Base-by-base conservation (phyloP, 2,888 invertebrate species). In the Ganaspis brasiliensis region DNA sequence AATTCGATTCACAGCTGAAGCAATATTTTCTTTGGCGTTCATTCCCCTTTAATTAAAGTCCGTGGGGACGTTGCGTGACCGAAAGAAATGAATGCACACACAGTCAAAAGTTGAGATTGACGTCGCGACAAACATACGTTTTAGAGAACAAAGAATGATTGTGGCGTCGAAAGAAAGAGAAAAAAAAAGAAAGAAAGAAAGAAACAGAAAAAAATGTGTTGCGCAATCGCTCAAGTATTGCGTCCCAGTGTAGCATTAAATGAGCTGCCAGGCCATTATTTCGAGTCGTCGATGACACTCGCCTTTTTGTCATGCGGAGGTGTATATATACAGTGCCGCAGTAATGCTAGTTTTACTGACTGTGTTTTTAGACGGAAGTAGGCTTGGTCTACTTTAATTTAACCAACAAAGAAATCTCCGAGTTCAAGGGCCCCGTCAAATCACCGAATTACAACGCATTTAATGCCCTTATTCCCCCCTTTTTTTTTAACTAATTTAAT, bases 301-400 rank as follows among this genome's bases (percentile, higher is more conserved):
- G 12, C 21, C 61, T 76, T 75, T 71, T 75, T 72, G 26, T 72
- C 16, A 56, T 56, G 72, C 24, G 52, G 57, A 72, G 40, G 16
- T 45, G 37, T 10, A 14, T n/a, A 37, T 24, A 56, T 73, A 72
- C 56, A 76, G 24, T 72, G 67, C 74, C 16, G 3, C 16, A 57
- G 45, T 59, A 63, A 74, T 73, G 79, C 78, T 78, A 9, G 55
- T 56, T 61, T 61, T 37, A 37, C 21, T 72, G 57, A 14, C 35
- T 67, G 72, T 72, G 49, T 37, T 71, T 72, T 78, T 82, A 85
- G 82, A 80, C 84, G 87, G 87, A 87, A 87, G 87, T 85, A 83
- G 86, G 87, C 87, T 85, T 87, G 87, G 85, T 85, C 87, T 83
- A 87, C 87, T 87, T 87, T 79, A 84, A 82, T 85, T 82, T 79